These are phyloP conservation scores for Nothoprocta pentlandii DNA, from an alignment of 2,113 vertebrate genomes.

Conservation along the genomic window DNA sequence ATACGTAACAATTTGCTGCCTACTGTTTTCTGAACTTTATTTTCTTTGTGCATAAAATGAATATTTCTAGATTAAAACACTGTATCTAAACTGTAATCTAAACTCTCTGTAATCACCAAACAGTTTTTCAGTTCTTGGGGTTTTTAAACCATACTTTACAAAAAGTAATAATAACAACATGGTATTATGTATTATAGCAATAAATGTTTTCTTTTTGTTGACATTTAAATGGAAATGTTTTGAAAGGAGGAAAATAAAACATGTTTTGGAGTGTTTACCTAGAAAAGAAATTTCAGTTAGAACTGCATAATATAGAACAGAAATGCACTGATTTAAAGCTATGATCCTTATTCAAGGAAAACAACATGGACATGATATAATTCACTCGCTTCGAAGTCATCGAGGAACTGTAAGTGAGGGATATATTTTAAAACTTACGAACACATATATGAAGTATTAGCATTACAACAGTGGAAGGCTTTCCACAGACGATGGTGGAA, in stretches of 20 bases:
- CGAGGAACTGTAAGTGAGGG: not conserved
- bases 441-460: not conserved
- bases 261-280: slow-evolving; percentile 25
- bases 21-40: slow-evolving; percentile 41
- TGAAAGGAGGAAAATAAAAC: slow-evolving; percentile 38
- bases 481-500: not conserved
- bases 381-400: not conserved
- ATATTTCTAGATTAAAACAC: slow-evolving; percentile 41
- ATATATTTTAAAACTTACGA: not conserved
- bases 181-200: slow-evolving; percentile 65
- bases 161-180: slow-evolving; percentile 36
- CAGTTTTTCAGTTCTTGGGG: slow-evolving; percentile 38
- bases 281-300: not conserved
- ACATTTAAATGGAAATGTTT: slow-evolving; percentile 57
- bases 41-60: slow-evolving; percentile 60
- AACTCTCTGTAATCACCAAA: slow-evolving; percentile 69
- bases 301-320: not conserved
- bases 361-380: not conserved
- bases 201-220: slow-evolving; percentile 69
- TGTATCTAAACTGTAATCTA: slow-evolving; percentile 43
- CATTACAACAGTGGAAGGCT: not conserved
- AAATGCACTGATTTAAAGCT: not conserved
- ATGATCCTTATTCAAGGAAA: not conserved
- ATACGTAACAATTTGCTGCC: slow-evolving; percentile 21
- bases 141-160: slow-evolving; percentile 52